phyloP scores from a whole-genome alignment of 2,888 invertebrate genomes.

The Heliconius erato region DNA sequence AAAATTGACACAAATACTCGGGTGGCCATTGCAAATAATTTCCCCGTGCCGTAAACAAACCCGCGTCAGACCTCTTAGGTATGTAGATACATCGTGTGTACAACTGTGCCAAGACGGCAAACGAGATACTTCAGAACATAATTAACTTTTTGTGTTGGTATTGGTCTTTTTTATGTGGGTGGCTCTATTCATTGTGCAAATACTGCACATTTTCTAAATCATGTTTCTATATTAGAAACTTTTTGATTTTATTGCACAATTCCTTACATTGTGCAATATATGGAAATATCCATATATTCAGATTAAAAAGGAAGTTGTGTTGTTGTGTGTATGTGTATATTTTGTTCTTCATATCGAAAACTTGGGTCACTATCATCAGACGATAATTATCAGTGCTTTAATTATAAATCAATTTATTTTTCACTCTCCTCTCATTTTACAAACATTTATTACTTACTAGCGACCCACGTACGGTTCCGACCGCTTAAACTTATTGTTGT shows the following conservation, averaged over 20 bases:
- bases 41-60: constrained; percentile 22
- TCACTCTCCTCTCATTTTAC: no score
- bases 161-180: background rate
- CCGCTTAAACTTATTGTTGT: no score
- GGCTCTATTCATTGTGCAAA: background rate
- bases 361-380: background rate
- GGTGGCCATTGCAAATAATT: constrained; percentile 21
- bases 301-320: background rate
- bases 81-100: constrained; percentile 1
- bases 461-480: no score
- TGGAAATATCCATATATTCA: no score
- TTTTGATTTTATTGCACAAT: background rate
- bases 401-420: no score
- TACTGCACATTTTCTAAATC: background rate
- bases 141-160: background rate
- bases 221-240: background rate
- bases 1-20: constrained; percentile 23
- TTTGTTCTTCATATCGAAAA: background rate
- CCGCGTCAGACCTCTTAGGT: constrained; percentile 22
- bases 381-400: no score
- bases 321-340: background rate
- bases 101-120: background rate
- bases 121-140: constrained; percentile 13
- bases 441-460: no score
- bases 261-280: background rate